Percentiles rank a stretch among this genome's conserved stretches.
Conservation (phyloP, 2,797 vertebrate genomes). For the Sorex maritimensis region DNA sequence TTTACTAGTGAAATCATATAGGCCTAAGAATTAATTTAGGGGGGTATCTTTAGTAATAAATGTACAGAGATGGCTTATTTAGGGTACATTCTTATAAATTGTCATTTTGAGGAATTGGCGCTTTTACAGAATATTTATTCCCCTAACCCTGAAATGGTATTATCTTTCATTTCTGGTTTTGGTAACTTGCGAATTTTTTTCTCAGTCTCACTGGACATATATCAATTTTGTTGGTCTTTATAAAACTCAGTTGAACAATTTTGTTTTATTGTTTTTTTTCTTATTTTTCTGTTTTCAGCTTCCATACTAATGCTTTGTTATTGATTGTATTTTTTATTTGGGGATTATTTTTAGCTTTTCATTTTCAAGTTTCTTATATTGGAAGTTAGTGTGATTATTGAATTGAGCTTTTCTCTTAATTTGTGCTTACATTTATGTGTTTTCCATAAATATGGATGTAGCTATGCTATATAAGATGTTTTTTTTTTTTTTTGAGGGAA, state of each 20-base stretch:
- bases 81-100: background rate
- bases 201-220: background rate
- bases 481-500: no score
- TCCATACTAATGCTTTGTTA: slow-evolving; percentile 15
- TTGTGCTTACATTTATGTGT: slow-evolving; percentile 21
- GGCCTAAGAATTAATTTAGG: background rate
- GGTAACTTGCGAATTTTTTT: background rate
- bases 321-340: background rate
- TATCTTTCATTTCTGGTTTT: slow-evolving; percentile 32
- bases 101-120: background rate
- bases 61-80: background rate
- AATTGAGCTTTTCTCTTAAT: background rate
- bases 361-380: background rate
- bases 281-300: slow-evolving; percentile 17
- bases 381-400: background rate
- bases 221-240: background rate
- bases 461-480: background rate
- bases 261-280: slow-evolving; percentile 18
- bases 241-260: background rate
- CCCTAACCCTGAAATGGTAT: background rate
- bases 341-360: background rate
- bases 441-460: background rate
- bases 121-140: background rate
- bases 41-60: background rate
- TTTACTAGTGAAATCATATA: background rate